Base-by-base conservation (phyloP, 2,888 invertebrate genomes). In the Zygothrica quintamaculata region DNA sequence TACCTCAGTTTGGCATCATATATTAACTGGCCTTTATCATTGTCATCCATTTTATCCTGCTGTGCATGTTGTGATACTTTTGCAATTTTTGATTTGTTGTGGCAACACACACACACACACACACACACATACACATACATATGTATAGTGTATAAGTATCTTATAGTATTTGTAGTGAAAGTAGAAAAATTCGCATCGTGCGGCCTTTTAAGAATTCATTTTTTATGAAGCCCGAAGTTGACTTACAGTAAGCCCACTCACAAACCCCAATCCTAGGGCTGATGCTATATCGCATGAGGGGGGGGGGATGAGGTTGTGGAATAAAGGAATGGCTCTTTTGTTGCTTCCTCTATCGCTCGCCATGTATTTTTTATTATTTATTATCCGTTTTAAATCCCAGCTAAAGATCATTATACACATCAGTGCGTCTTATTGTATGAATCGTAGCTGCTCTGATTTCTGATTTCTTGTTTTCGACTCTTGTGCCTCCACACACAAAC, bases 291-390 rank as follows among this genome's bases (percentile, higher is more conserved):
- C n/a, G 39, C 2, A 22, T 22, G 18, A 22, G 5, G 18, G 18
- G 18, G 5, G 2, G 18, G 18, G 5, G 18, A 22, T 22, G 18
- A 22, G 18, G 18, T 3, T 22, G 18, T 3, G 18, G 18, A n/a
- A 22, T 22, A 5, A 22, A 22, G 16, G 37, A 8, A 11, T 31
- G 31, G 22, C 33, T 50, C 65, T 39, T 65, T 70, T 65, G 62
- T 59, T 64, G 47, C 53, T 47, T 59, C 61, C 60, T 74, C 76
- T 74, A 68, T 47, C 62, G 39, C 53, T 59, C 56, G 58, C 74
- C 74, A 76, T 76, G 82, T 84, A 81, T 85, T 82, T n/a, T 87
- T 87, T 88, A 88, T 88, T 88, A 88, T 88, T 88, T 88, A 88
- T 88, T 88, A 88, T 88, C 77, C 79, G 69, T 74, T 74, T 78